These are phyloP conservation scores for Cataglyphis altisquamis DNA, from an alignment of 2,888 invertebrate species.

Conservation along the genomic window DNA sequence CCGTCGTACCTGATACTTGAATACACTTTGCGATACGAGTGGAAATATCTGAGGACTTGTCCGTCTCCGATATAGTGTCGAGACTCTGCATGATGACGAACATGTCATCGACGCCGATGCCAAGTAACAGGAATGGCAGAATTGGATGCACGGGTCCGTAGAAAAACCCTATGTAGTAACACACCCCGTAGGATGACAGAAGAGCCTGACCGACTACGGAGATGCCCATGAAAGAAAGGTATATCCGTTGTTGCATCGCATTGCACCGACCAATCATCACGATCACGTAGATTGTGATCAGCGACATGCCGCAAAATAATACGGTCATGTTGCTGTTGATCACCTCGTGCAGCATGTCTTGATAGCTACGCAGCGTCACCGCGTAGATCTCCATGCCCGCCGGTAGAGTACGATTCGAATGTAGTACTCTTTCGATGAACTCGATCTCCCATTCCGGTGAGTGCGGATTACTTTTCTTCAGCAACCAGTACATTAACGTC, in stretches of 20 bases:
- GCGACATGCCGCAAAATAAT: slow-evolving; percentile 82
- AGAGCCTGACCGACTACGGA: slow-evolving; percentile 84
- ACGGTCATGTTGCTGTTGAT: slow-evolving; percentile 82
- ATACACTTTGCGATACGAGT: slow-evolving; percentile 84
- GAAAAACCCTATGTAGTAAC: slow-evolving; percentile 83
- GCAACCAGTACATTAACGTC: slow-evolving; percentile 83
- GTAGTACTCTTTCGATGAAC: slow-evolving; percentile 79
- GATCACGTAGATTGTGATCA: slow-evolving; percentile 84
- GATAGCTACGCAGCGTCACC: slow-evolving; percentile 82
- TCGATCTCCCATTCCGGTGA: slow-evolving; percentile 82
- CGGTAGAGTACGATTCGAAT: slow-evolving; percentile 79
- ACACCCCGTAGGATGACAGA: slow-evolving; percentile 84
- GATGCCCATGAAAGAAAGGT: slow-evolving; percentile 83
- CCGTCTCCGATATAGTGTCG: slow-evolving; percentile 78
- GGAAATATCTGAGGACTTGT: slow-evolving; percentile 76
- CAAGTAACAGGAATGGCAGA: slow-evolving; percentile 85
- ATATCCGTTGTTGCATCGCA: slow-evolving; percentile 83
- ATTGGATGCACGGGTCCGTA: slow-evolving; percentile 86
- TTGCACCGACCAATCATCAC: slow-evolving; percentile 84
- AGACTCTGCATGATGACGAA: slow-evolving; percentile 85
- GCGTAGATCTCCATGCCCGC: slow-evolving; percentile 82
- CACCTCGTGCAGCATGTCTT: slow-evolving; percentile 82
- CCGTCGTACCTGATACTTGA: slow-evolving; percentile 84
- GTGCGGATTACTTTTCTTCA: slow-evolving; percentile 78
- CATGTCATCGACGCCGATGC: slow-evolving; percentile 86